phyloP scores from a whole-genome alignment of 2,888 invertebrate genomes.

The Colostygia pectinataria region DNA sequence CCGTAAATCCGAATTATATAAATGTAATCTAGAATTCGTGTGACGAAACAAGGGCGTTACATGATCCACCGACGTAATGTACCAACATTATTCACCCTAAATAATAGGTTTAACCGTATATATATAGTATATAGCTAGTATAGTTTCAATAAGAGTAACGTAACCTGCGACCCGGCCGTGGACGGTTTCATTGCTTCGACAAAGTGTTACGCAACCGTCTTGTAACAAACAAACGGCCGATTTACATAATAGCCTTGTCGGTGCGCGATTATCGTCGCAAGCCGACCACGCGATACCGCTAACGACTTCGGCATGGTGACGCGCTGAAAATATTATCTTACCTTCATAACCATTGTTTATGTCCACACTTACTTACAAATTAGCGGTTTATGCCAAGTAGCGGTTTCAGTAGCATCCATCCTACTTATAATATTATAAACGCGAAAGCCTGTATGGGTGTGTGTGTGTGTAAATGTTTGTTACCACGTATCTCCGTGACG shows the following conservation, averaged over 20 bases:
- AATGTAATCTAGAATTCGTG: slow-evolving; percentile 18
- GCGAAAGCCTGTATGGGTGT: too few relatives aligned
- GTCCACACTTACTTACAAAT: too few relatives aligned
- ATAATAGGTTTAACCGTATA: slow-evolving; percentile 22
- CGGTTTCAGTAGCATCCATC: too few relatives aligned
- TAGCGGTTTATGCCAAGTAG: too few relatives aligned
- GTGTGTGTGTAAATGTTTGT: too few relatives aligned
- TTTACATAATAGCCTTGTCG: slow-evolving; percentile 76
- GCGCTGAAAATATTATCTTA: too few relatives aligned
- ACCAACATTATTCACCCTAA: slow-evolving; percentile 16
- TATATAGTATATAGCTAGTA: slow-evolving; percentile 29
- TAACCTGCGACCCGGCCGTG: slow-evolving; percentile 68
- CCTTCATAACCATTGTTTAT: too few relatives aligned
- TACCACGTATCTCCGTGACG: too few relatives aligned
- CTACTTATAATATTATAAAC: too few relatives aligned
- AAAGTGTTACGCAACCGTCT: slow-evolving; percentile 67
- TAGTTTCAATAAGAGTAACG: slow-evolving; percentile 42
- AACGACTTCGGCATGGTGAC: not conserved
- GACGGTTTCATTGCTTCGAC: slow-evolving; percentile 62
- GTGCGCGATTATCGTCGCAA: slow-evolving; percentile 61
- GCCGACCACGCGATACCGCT: slow-evolving; percentile 50
- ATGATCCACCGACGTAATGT: slow-evolving; percentile 16
- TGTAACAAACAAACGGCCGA: slow-evolving; percentile 74
- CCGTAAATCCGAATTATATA: slow-evolving; percentile 14
- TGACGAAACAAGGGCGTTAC: slow-evolving; percentile 21